Evolutionary conservation across 2,888 invertebrate genomes (phyloP).

Genomic region (Masnerella sp.): DNA sequence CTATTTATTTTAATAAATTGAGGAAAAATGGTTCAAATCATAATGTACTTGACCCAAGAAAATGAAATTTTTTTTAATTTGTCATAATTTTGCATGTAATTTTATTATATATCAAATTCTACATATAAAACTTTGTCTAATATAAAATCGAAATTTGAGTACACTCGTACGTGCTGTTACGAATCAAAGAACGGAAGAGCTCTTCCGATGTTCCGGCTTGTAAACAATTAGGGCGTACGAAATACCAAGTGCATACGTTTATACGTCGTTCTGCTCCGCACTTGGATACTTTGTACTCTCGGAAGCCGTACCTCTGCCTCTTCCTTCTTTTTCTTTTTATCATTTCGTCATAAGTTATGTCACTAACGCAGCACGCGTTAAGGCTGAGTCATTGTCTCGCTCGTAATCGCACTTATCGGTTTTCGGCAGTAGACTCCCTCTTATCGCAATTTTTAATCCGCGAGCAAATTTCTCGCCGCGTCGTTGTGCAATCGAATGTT

Average conservation of each 20-base stretch:
- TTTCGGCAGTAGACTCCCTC: conserved; percentile 20
- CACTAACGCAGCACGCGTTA: conserved; percentile 36
- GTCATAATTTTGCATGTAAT: too few relatives aligned
- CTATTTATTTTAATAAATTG: too few relatives aligned
- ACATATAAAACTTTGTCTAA: too few relatives aligned
- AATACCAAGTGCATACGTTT: conserved; percentile 52
- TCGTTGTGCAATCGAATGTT: neutral
- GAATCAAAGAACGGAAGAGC: conserved; percentile 71
- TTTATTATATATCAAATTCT: too few relatives aligned
- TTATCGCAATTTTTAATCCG: neutral
- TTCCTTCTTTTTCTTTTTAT: conserved; percentile 51
- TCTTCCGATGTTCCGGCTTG: conserved; percentile 76
- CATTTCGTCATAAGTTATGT: conserved; percentile 61
- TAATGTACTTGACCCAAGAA: too few relatives aligned
- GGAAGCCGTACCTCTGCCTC: conserved; percentile 53
- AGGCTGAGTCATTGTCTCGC: conserved; percentile 30
- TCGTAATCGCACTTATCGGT: conserved; percentile 34
- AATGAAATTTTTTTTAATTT: too few relatives aligned
- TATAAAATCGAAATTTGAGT: too few relatives aligned
- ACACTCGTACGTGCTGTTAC: conserved; percentile 20
- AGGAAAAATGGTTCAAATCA: too few relatives aligned
- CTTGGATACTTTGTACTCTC: conserved; percentile 33
- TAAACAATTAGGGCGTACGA: conserved; percentile 74
- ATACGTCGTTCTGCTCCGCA: conserved; percentile 54
- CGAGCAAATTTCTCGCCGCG: neutral